Percentiles rank a stretch among this genome's conserved stretches.
Evolutionary conservation across 2,113 vertebrate genomes (phyloP).

Genomic region (Hypocryptadius cinnamomeus): DNA sequence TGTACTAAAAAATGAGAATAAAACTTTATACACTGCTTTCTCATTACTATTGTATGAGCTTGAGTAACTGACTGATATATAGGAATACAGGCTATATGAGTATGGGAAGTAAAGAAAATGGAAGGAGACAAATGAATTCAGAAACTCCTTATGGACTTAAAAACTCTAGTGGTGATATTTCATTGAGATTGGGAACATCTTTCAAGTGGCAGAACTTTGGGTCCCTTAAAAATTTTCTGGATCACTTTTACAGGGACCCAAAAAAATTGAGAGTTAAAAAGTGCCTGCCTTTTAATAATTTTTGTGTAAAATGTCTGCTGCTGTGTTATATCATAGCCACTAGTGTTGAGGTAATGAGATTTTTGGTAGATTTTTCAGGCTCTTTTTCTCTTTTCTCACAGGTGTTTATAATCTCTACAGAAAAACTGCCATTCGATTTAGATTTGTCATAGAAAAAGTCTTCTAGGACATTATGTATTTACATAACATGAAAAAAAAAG

Average conservation of each 20-base stretch:
- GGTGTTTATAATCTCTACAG: not conserved
- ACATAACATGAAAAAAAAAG: not conserved
- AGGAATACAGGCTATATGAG: not conserved
- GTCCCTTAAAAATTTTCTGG: not conserved
- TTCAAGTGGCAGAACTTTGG: not conserved
- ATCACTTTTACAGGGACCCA: not conserved
- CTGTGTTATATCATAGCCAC: not conserved
- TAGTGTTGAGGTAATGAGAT: not conserved
- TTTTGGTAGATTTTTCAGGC: not conserved
- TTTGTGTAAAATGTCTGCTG: not conserved
- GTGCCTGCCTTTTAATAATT: not conserved
- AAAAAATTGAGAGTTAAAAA: not conserved
- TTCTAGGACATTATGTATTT: not conserved
- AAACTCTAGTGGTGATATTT: not conserved
- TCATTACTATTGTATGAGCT: not conserved
- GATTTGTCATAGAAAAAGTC: not conserved
- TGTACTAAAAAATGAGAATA: not conserved
- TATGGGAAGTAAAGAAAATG: not conserved
- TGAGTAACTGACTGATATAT: not conserved
- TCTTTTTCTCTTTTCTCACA: not conserved
- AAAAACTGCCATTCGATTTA: not conserved
- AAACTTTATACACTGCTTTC: not conserved
- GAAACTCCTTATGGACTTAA: not conserved
- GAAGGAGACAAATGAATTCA: not conserved
- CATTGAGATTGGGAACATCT: not conserved